Evolutionary conservation across 2,888 invertebrate genomes (phyloP), one percentile per base, ranked within the genome.

Genomic region (Hirtodrosophila alboralis): DNA sequence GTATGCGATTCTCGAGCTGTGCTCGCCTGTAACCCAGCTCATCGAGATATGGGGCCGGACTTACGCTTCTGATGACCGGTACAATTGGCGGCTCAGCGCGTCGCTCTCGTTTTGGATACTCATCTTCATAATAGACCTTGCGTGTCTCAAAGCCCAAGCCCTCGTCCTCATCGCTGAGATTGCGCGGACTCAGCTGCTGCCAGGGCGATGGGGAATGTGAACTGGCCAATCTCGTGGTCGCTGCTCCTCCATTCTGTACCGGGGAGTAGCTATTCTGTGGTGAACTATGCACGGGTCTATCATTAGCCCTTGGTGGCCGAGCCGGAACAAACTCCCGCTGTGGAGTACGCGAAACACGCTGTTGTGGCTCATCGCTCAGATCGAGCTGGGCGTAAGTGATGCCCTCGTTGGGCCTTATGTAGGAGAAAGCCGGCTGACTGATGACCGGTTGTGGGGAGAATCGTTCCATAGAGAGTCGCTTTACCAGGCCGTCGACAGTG

Each of bases 341-440:
- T 6, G 81, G 74, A 4, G 83, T 73, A 8, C 75, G 77, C 7
- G 84, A 38, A 1, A 52, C 34, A 13, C 64, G 64, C 9, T 67
- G 64, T 5, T 45, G 57, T n/a, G n/a, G n/a, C 36, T 88, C 88
- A 6, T 88, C 87, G 37, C 73, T 83, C 34, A 76, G 53, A 30
- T 88, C 89, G 3, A 96, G 94, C 89, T 96, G 95, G 5, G 96
- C 95, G 86, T 96, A 96, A 40, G 96, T 95, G 16, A 95, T 93
- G 67, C 93, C 92, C 79, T 92, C 91, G 75, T 92, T 92, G 59
- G 93, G 91, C 72, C 84, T 92, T 91, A 94, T 95, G 79, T 96
- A 96, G 0, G 96, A 96, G 90, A 96, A 96, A 23, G 95, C 96
- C 86, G 95, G 93, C 86, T 95, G 95, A 72, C 93, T 93, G 86